phyloP scores from a whole-genome alignment of 37 sponge, comb jelly and placozoan species.

The Hexactinellida sp. region DNA sequence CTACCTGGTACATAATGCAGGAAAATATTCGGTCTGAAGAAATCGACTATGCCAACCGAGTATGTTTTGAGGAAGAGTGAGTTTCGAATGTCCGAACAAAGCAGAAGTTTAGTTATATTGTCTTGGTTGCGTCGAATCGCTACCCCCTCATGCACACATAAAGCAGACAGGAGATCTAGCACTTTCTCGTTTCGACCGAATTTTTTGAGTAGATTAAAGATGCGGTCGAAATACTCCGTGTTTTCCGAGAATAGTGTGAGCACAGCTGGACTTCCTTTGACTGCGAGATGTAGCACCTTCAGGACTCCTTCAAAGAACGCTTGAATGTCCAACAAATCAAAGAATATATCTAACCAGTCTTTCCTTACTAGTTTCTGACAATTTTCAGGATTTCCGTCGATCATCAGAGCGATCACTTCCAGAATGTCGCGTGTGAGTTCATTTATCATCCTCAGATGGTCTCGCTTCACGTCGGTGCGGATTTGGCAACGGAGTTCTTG shows the following conservation, averaged over 20 bases:
- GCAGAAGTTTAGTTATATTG: neutral
- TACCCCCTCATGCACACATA: neutral
- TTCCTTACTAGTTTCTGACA: neutral
- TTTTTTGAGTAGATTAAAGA: neutral
- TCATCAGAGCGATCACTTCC: neutral
- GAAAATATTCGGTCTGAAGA: neutral
- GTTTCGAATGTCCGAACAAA: neutral
- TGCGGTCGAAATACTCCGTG: neutral
- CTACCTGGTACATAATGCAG: neutral
- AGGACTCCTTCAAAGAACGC: neutral
- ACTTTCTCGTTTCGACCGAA: neutral
- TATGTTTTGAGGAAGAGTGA: slow-evolving; percentile 8
- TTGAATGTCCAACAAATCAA: neutral
- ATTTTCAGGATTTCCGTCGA: slow-evolving; percentile 2
- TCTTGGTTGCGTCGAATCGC: neutral
- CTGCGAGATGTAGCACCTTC: neutral
- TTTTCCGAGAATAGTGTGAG: slow-evolving; percentile 14
- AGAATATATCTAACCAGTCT: slow-evolving; percentile 9
- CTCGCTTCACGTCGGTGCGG: neutral
- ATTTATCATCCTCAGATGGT: neutral
- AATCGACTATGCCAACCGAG: neutral
- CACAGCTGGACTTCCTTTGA: neutral
- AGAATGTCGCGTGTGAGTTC: neutral
- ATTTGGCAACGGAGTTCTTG: neutral
- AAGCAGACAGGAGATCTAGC: neutral